These are phyloP conservation scores for Pantherophis vulpinus DNA, from an alignment of 2,797 vertebrate species.

Conservation along the genomic window DNA sequence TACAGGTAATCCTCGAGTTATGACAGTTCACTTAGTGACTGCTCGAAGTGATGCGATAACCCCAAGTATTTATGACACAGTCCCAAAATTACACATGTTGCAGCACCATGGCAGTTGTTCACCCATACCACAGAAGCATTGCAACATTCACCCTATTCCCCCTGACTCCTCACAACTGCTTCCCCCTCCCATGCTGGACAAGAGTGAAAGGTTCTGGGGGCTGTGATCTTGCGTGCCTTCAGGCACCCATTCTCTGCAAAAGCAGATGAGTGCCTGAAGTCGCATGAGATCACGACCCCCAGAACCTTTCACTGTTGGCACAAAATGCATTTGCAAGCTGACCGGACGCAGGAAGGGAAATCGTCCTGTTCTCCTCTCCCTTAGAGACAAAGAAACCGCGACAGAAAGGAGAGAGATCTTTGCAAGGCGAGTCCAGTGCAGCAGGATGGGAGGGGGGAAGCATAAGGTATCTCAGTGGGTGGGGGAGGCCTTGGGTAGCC, in stretches of 20 bases:
- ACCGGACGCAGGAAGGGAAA: too few species aligned
- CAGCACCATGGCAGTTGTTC: background rate
- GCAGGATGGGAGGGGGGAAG: too few species aligned
- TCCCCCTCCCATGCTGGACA: background rate
- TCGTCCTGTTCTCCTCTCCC: too few species aligned
- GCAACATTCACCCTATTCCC: background rate
- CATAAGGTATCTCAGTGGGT: too few species aligned
- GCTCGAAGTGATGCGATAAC: background rate
- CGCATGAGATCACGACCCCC: too few species aligned
- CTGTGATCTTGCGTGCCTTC: too few species aligned
- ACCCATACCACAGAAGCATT: background rate
- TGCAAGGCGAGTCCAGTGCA: too few species aligned
- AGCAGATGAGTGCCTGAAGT: background rate
- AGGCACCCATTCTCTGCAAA: background rate
- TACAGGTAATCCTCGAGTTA: background rate
- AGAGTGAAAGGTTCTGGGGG: background rate
- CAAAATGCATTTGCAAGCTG: too few species aligned
- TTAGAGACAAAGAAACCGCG: too few species aligned
- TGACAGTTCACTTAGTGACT: background rate
- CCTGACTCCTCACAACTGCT: background rate
- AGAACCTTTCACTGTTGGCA: too few species aligned
- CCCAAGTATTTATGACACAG: background rate
- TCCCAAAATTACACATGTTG: background rate
- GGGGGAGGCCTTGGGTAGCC: too few species aligned
- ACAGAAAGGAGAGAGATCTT: too few species aligned